Conservation (phyloP, 1,140 invertebrate species). For the Drosophila tsacasi region DNA sequence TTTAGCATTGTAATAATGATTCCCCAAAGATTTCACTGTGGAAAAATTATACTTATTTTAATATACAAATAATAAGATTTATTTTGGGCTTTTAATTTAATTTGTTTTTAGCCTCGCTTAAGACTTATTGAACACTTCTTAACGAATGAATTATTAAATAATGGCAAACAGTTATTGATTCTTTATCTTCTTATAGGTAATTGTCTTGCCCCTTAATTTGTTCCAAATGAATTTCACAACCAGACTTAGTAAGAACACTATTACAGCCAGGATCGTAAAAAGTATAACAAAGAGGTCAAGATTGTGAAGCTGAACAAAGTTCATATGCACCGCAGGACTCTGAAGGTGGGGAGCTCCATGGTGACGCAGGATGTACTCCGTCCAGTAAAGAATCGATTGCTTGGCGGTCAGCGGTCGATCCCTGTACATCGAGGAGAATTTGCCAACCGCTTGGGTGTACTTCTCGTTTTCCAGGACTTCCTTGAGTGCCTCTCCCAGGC, state of each 20-base stretch:
- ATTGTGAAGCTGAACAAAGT: slow-evolving; percentile 62
- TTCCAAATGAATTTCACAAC: slow-evolving; percentile 16
- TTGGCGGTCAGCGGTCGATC: slow-evolving; percentile 80
- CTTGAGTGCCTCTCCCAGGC: slow-evolving; percentile 46
- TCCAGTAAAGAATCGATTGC: slow-evolving; percentile 85
- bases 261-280: slow-evolving; percentile 12
- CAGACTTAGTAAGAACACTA: slow-evolving; percentile 7
- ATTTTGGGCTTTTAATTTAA: background rate
- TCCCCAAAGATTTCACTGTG: background rate
- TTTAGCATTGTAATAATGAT: background rate
- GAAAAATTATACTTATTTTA: too few relatives aligned
- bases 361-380: slow-evolving; percentile 86
- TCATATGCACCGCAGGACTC: slow-evolving; percentile 64
- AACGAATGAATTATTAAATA: background rate
- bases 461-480: slow-evolving; percentile 67
- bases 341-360: slow-evolving; percentile 84
- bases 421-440: slow-evolving; percentile 65
- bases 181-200: slow-evolving; percentile 12
- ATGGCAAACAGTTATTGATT: slow-evolving; percentile 4
- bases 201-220: background rate
- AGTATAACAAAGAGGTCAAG: slow-evolving; percentile 67
- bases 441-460: slow-evolving; percentile 49
- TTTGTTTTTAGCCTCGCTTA: background rate
- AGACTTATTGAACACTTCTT: background rate
- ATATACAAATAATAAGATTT: background rate